phyloP scores from a whole-genome alignment of 2,113 vertebrate genomes.

The Thomomys bottae region DNA sequence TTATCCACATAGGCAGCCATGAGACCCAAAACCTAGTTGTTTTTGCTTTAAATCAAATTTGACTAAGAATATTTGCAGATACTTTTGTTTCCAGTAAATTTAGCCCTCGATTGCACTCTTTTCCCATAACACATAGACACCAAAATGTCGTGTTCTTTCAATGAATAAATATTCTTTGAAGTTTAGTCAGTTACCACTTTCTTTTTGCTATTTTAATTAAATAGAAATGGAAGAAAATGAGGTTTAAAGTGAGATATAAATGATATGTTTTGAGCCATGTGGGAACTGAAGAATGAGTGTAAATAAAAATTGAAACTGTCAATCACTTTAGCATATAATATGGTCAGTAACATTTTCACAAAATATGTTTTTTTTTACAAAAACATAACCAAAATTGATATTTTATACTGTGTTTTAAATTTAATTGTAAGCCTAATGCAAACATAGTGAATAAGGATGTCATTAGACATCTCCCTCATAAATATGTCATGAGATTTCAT shows the following conservation, averaged over 20 bases:
- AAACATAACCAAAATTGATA: not conserved
- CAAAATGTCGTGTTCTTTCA: slow-evolving; percentile 30
- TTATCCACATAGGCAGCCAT: not conserved
- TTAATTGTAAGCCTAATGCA: not conserved
- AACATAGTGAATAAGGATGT: not conserved
- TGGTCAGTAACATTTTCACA: not conserved
- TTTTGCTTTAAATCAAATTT: not conserved
- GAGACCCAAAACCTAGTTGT: not conserved
- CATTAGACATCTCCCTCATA: not conserved
- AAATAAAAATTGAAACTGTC: not conserved
- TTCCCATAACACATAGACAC: not conserved
- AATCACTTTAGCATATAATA: not conserved
- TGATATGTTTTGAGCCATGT: not conserved
- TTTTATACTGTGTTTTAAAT: not conserved
- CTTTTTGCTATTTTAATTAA: not conserved
- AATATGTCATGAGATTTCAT: not conserved
- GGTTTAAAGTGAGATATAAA: not conserved
- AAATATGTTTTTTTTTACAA: not conserved
- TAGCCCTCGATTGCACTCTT: not conserved
- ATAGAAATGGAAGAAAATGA: not conserved
- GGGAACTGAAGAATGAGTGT: not conserved
- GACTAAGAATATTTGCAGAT: not conserved
- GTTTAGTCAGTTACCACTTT: not conserved
- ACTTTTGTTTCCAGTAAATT: not conserved
- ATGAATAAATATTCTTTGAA: not conserved